Base-by-base conservation (phyloP, 1,140 invertebrate genomes). In the Philopotamus ludificatus region DNA sequence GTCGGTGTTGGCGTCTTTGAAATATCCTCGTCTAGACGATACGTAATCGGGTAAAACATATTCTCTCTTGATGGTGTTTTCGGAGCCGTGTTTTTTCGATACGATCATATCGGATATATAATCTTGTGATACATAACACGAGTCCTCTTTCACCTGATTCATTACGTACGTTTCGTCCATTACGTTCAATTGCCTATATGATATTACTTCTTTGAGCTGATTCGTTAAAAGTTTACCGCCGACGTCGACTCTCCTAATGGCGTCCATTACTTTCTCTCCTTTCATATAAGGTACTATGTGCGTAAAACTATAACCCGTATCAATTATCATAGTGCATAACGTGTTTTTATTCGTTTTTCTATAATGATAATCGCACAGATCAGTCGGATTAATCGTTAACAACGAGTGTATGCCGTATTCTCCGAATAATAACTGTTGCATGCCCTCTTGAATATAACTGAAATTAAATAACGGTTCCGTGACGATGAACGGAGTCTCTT, bases 91-190 rank as follows among this genome's bases (percentile, higher is more conserved):
- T 51, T 80, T 81, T 75, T 85, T 86, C 3, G 93, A 87, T 53
- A 84, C 86, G 41, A 86, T 82, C 87, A 99, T 92, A 66, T 98
- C 94, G 15, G 80, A 78, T 72, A 87, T 87, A 73, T 97, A 95
- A 73, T 98, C 84, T 71, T 86, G 82, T 0, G 95, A 91, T 0
- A 99, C 94, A 82, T 90, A 99, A 74, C 97, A 99, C 0, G 91
- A 87, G 77, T 99, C 97, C 81, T 99, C 98, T 77, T 99, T 99
- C 0, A 93, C 90, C 80, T 99, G 95, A 79, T 99, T 99, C 8
- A 99, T 95, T 0, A 99, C 95, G 80, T 95, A 97, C 0, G 96
- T 98, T 79, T 99, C 98, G 76, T 99, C 97, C 92, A 98, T 95
- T 0, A 99, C 95, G 83, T 99, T 93, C 15, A 99, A 79, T 73